Evolutionary conservation across 2,113 vertebrate genomes (phyloP).

Genomic region (Ptilonorhynchus violaceus): DNA sequence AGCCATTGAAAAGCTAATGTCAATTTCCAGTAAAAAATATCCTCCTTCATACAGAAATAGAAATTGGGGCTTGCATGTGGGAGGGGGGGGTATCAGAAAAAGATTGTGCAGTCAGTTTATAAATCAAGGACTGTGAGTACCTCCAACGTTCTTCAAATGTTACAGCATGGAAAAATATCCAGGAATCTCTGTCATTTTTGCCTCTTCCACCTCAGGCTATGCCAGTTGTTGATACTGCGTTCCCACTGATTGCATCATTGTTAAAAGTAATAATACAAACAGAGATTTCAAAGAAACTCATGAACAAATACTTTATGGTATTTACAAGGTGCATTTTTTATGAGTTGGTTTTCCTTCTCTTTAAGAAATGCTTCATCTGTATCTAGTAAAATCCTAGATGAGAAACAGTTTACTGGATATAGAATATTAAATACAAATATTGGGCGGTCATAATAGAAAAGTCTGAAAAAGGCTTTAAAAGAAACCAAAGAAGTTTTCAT

Average conservation of each 20-base stretch:
- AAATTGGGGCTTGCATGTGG: neutral
- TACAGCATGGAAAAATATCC: neutral
- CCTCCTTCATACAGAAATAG: neutral
- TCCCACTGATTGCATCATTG: neutral
- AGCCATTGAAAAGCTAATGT: neutral
- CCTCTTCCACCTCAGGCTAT: neutral
- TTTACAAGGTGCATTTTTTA: conserved; percentile 62
- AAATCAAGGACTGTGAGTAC: neutral
- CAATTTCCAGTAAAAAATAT: neutral
- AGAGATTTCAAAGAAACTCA: conserved; percentile 39
- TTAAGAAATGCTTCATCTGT: conserved; percentile 14
- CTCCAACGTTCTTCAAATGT: neutral
- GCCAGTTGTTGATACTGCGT: neutral
- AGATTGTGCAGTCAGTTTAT: neutral
- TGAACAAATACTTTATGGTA: conserved; percentile 33
- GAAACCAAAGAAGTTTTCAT: neutral
- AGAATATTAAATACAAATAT: conserved; percentile 28
- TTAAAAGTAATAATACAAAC: conserved; percentile 42
- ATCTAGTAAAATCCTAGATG: conserved; percentile 3
- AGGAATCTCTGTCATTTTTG: neutral
- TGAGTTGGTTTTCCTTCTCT: conserved; percentile 38
- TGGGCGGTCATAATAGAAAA: neutral
- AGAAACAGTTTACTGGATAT: conserved; percentile 22
- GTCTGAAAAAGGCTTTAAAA: neutral
- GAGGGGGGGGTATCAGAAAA: neutral